A percentile compares a stretch with the other conserved stretches of the same genome.
These are phyloP conservation scores for Sisor rabdophorus DNA, from an alignment of 2,113 vertebrate genomes.

Conservation along the genomic window DNA sequence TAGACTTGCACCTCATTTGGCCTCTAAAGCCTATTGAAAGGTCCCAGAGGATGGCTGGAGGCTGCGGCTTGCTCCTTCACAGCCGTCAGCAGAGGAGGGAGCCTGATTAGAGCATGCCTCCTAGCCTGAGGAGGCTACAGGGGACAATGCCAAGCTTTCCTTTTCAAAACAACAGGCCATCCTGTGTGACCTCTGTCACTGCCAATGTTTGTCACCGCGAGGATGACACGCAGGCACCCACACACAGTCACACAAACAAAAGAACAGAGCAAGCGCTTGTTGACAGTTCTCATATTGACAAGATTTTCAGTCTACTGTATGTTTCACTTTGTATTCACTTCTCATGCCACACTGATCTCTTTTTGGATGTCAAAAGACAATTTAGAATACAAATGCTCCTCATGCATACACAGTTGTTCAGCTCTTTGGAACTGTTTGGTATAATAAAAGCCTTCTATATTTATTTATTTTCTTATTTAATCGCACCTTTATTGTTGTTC, in stretches of 20 bases:
- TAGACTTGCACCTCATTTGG: conserved; percentile 84
- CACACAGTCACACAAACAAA: conserved; percentile 10
- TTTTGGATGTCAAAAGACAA: not conserved
- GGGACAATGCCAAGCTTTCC: conserved; percentile 67
- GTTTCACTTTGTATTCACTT: conserved; percentile 35
- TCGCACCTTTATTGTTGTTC: not conserved
- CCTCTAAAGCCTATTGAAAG: conserved; percentile 77
- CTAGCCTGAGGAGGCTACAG: conserved; percentile 60
- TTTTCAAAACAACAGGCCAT: conserved; percentile 71
- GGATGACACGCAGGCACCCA: conserved; percentile 60
- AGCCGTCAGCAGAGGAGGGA: conserved; percentile 53
- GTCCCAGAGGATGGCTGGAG: conserved; percentile 69
- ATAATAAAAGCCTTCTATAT: not conserved
- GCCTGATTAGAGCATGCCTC: conserved; percentile 62
- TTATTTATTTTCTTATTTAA: not conserved
- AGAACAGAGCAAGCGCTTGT: conserved; percentile 31
- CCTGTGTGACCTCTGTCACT: conserved; percentile 76
- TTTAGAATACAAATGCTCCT: not conserved
- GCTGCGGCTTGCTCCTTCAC: conserved; percentile 50
- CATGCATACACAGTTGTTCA: conserved; percentile 4
- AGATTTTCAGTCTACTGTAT: conserved; percentile 15
- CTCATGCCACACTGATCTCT: not conserved
- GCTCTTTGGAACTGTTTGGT: not conserved
- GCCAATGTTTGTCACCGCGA: conserved; percentile 68
- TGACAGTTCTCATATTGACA: conserved; percentile 43